Base-by-base conservation (phyloP, 1,140 invertebrate genomes). In the Bombus pyrosoma region DNA sequence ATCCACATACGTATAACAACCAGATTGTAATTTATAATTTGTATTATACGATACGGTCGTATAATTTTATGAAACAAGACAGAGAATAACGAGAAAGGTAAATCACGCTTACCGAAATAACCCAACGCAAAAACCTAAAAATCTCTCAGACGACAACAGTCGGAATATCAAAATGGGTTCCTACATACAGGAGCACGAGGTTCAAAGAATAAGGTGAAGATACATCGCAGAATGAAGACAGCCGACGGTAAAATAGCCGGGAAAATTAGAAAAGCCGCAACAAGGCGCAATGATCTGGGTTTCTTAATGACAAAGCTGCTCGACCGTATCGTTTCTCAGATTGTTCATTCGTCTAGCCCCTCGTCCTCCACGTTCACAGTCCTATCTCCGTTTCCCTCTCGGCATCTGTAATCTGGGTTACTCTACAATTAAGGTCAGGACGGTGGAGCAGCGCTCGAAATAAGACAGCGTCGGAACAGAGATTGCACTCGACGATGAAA, bases 371-470 rank as follows among this genome's bases (percentile, higher is more conserved):
- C n/a, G 15, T n/a, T n/a, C 13, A 59, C 28, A 28, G 22, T 53
- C 71, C 79, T 75, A 41, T 74, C 81, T 69, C 74, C 47, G 83
- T 85, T 83, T 86, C 57, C 84, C 80, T 76, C 81, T 86, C 75
- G 80, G 80, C 89, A 85, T 85, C 88, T 85, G 86, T 90, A 90
- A 90, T 90, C 89, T 90, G 79, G 88, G 89, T 90, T 90, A 89
- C 88, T 82, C 79, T 90, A 89, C 89, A 90, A 90, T 90, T 90
- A 90, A 90, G 89, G 89, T 90, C 89, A 90, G 82, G 85, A 85
- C 79, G 68, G 79, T 68, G 72, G 80, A 83, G 79, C 88, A 87
- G 68, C 81, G 85, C 81, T 83, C 76, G 77, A 86, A 87, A 86
- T 85, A 87, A 86, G 79, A 87, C 59, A 77, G 78, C 72, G 39